These are phyloP conservation scores for Percopsis omiscomaycus DNA, from an alignment of 2,797 vertebrate species.

Conservation along the genomic window DNA sequence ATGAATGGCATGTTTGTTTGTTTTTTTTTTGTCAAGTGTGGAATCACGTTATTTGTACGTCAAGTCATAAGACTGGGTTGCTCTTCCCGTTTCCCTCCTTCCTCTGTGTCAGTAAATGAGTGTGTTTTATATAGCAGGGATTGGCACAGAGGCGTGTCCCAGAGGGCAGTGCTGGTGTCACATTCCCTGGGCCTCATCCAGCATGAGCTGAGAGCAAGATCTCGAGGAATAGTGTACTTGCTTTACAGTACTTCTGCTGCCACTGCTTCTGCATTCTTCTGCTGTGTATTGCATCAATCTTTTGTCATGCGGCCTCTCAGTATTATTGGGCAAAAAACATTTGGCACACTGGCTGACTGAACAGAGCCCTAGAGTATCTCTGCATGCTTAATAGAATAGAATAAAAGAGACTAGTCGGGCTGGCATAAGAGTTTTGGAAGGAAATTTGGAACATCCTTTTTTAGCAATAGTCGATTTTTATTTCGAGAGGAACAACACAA, in stretches of 20 bases:
- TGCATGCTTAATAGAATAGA: background rate
- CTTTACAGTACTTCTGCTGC: conserved; percentile 2
- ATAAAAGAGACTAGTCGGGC: too few species aligned
- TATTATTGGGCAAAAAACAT: background rate
- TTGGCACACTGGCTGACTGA: background rate
- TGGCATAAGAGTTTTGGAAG: too few species aligned
- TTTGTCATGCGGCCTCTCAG: conserved; percentile 12
- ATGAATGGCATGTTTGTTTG: too few species aligned
- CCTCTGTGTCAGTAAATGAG: conserved; percentile 7
- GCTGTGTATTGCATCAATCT: conserved; percentile 17
- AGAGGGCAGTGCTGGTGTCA: conserved; percentile 18
- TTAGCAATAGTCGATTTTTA: too few species aligned
- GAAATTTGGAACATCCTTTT: too few species aligned
- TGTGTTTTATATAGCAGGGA: background rate
- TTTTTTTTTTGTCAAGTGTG: too few species aligned
- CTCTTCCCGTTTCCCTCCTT: background rate
- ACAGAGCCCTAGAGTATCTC: background rate
- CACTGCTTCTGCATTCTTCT: background rate
- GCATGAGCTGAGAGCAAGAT: conserved; percentile 20
- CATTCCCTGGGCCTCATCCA: conserved; percentile 20
- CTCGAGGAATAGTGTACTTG: conserved; percentile 9
- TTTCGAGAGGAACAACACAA: too few species aligned
- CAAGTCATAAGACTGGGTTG: too few species aligned
- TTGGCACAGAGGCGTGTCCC: conserved; percentile 3
- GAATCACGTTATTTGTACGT: too few species aligned